Evolutionary conservation across 2,113 vertebrate genomes (phyloP).

Genomic region (Ancistrus triradiatus): DNA sequence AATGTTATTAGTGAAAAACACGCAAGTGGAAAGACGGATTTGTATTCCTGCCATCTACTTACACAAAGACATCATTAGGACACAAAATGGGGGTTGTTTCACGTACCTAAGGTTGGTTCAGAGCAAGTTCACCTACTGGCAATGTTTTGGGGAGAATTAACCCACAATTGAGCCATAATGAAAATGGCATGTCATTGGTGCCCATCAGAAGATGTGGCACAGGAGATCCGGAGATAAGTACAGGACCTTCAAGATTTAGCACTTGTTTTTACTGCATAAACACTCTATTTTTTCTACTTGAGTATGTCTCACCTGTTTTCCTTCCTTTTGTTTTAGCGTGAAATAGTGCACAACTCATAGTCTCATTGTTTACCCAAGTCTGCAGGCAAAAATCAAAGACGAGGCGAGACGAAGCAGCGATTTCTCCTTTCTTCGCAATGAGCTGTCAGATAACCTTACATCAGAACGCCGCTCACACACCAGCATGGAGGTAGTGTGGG

Average conservation of each 20-base stretch:
- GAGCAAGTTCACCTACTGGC: no score
- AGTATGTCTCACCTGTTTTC: not conserved
- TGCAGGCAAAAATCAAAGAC: conserved; percentile 14
- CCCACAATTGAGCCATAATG: no score
- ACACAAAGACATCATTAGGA: not conserved
- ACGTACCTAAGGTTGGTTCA: no score
- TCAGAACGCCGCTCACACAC: not conserved
- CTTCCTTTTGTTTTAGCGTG: not conserved
- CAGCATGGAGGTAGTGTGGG: not conserved
- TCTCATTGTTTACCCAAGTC: conserved; percentile 1
- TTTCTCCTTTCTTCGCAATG: not conserved
- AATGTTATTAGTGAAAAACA: no score
- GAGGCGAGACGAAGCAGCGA: not conserved
- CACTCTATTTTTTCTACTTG: not conserved
- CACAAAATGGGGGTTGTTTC: no score
- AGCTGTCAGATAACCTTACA: conserved; percentile 7
- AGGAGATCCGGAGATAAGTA: no score
- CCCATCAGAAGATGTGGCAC: no score
- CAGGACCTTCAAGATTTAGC: not conserved
- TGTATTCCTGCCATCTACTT: not conserved
- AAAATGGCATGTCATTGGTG: no score
- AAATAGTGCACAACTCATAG: not conserved
- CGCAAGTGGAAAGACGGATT: not conserved
- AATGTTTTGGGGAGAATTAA: no score
- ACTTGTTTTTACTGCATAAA: not conserved